Conservation (phyloP, 2,888 invertebrate genomes). For the Drosophila antonietae region DNA sequence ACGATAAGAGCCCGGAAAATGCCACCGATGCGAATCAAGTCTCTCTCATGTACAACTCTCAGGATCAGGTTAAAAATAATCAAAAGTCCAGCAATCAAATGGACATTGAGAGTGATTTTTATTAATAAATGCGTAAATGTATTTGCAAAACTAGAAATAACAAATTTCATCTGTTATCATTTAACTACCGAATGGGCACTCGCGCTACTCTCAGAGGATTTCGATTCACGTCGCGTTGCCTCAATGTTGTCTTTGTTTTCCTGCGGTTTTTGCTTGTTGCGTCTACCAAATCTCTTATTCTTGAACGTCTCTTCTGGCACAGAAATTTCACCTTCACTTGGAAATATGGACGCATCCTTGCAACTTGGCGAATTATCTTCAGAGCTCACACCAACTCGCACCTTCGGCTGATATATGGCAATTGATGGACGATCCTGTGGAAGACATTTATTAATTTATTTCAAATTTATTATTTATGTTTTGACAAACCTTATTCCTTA, state of each 20-base stretch:
- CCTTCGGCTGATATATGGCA: conserved; percentile 93
- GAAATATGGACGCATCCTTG: conserved; percentile 18
- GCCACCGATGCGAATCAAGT: conserved; percentile 96
- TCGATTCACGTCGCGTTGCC: conserved; percentile 39
- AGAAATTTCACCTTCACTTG: conserved; percentile 37
- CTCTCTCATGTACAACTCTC: conserved; percentile 94
- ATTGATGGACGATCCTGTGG: conserved; percentile 93
- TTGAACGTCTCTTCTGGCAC: conserved; percentile 41
- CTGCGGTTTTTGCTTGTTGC: conserved; percentile 52
- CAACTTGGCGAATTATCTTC: conserved; percentile 65
- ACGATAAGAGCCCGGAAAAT: conserved; percentile 96
- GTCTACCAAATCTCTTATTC: conserved; percentile 44
- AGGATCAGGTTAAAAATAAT: conserved; percentile 95
- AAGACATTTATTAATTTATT: not conserved
- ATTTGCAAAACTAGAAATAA: not conserved
- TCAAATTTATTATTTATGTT: not conserved
- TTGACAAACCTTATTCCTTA: conserved; percentile 81
- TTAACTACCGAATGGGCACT: conserved; percentile 40
- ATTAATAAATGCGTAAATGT: conserved; percentile 57
- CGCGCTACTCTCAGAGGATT: conserved; percentile 61
- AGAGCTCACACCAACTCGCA: conserved; percentile 65
- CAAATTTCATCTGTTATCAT: conserved; percentile 19
- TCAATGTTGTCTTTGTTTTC: conserved; percentile 33
- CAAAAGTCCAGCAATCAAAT: conserved; percentile 49
- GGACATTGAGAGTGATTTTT: conserved; percentile 82